Percentiles rank a stretch among this genome's conserved stretches.
Evolutionary conservation across 2,113 vertebrate species (phyloP).

Genomic region (Sander vitreus): DNA sequence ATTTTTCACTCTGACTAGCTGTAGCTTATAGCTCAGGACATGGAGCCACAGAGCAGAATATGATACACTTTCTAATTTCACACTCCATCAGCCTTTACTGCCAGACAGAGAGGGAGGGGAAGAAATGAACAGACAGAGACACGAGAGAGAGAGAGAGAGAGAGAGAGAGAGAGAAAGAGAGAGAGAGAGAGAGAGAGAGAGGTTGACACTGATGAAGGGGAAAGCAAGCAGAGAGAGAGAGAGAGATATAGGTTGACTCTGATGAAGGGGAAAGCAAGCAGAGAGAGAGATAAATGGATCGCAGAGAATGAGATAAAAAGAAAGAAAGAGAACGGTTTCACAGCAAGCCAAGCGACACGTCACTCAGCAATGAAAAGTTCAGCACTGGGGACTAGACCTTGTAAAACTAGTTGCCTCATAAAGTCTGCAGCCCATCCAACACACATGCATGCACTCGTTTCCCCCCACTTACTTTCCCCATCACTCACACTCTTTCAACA

Average conservation of each 20-base stretch:
- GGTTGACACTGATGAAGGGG: too few relatives aligned
- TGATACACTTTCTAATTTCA: constrained; percentile 86
- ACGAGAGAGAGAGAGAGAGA: constrained; percentile 29
- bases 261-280: constrained; percentile 65
- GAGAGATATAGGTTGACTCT: constrained; percentile 23
- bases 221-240: constrained; percentile 50
- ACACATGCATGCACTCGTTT: constrained; percentile 3
- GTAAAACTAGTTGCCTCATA: constrained; percentile 62
- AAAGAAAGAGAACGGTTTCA: constrained; percentile 46
- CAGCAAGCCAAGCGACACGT: constrained; percentile 50
- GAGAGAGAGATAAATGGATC: constrained; percentile 57
- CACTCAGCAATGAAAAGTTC: constrained; percentile 72
- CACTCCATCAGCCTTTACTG: constrained; percentile 84
- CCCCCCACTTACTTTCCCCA: background rate
- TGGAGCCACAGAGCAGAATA: constrained; percentile 82
- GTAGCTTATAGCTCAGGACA: constrained; percentile 81
- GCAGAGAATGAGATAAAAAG: constrained; percentile 61
- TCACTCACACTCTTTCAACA: background rate
- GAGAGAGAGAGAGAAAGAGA: too few relatives aligned
- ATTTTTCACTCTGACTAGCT: constrained; percentile 82
- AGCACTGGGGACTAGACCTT: constrained; percentile 56
- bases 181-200: too few relatives aligned
- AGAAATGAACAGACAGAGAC: constrained; percentile 61
- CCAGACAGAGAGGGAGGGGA: constrained; percentile 70
- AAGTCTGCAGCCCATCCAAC: constrained; percentile 44